Conservation (phyloP, 2,113 vertebrate species). For the Atrichornis clamosus region DNA sequence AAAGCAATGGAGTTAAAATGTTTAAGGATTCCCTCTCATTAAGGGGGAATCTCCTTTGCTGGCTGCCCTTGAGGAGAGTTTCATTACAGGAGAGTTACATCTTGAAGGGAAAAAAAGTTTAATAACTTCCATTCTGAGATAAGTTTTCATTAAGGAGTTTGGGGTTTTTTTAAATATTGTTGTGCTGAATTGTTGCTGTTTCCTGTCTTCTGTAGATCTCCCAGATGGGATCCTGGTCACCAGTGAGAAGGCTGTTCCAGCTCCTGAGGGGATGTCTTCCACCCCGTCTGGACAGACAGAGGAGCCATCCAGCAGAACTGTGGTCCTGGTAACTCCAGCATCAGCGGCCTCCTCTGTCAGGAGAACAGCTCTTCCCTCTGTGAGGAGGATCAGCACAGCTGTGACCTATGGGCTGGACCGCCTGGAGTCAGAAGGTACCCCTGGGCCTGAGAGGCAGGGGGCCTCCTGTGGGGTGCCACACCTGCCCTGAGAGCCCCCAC, state of each 20-base stretch:
- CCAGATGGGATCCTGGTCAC: background rate
- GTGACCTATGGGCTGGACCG: conserved; percentile 73
- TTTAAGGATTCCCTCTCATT: background rate
- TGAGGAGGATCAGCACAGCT: conserved; percentile 50
- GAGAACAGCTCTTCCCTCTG: conserved; percentile 37
- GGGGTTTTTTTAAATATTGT: fast-evolving
- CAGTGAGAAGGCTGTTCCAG: conserved; percentile 1
- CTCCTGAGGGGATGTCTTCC: background rate
- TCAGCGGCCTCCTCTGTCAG: conserved; percentile 20
- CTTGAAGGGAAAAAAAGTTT: background rate
- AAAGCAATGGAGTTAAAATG: background rate
- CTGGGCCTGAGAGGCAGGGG: background rate
- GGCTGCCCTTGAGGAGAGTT: background rate
- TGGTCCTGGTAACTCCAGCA: background rate
- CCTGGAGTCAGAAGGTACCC: conserved; percentile 87
- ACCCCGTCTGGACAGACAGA: conserved; percentile 23
- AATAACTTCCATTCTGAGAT: background rate
- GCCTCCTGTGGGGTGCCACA: background rate
- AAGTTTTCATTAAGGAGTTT: background rate
- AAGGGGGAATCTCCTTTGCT: background rate
- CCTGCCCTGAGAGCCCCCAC: background rate
- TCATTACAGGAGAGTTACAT: background rate
- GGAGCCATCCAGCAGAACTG: conserved; percentile 1
- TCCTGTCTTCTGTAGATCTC: background rate
- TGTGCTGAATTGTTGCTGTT: background rate